These are phyloP conservation scores for Bombus balteatus DNA, from an alignment of 1,140 invertebrate genomes.

Conservation along the genomic window DNA sequence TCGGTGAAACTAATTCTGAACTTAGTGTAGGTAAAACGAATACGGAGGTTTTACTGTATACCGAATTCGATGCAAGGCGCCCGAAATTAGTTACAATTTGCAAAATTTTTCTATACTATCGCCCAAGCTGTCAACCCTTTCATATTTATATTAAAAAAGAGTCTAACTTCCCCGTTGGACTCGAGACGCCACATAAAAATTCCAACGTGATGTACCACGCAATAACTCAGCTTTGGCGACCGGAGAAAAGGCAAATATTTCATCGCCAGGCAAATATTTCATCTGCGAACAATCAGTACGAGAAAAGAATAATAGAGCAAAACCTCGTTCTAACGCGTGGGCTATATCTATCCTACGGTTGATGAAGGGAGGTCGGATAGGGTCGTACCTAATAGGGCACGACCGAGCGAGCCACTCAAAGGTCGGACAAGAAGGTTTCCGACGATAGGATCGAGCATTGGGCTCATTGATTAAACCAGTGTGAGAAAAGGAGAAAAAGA, in stretches of 20 bases:
- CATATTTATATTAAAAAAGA: too few relatives aligned
- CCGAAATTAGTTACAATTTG: too few relatives aligned
- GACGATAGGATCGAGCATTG: conserved; percentile 10
- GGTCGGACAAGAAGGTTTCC: conserved; percentile 48
- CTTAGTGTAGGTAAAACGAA: too few relatives aligned
- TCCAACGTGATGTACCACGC: too few relatives aligned
- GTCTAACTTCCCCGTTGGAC: too few relatives aligned
- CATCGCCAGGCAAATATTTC: neutral
- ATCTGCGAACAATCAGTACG: neutral
- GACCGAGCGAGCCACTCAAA: conserved; percentile 25
- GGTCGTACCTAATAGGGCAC: conserved; percentile 52
- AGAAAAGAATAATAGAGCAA: neutral
- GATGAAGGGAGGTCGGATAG: conserved; percentile 41
- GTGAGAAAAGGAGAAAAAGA: neutral
- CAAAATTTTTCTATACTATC: too few relatives aligned
- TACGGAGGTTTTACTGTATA: too few relatives aligned
- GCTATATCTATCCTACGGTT: conserved; percentile 50
- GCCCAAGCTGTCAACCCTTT: too few relatives aligned
- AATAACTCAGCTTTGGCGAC: too few relatives aligned
- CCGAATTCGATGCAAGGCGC: too few relatives aligned
- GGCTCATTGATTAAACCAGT: conserved; percentile 58
- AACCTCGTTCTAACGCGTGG: neutral
- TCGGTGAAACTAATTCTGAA: too few relatives aligned
- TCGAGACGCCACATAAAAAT: too few relatives aligned
- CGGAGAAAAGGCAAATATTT: neutral